These are phyloP conservation scores for Pararge aegeria DNA, from an alignment of 1,140 invertebrate genomes.

Conservation along the genomic window DNA sequence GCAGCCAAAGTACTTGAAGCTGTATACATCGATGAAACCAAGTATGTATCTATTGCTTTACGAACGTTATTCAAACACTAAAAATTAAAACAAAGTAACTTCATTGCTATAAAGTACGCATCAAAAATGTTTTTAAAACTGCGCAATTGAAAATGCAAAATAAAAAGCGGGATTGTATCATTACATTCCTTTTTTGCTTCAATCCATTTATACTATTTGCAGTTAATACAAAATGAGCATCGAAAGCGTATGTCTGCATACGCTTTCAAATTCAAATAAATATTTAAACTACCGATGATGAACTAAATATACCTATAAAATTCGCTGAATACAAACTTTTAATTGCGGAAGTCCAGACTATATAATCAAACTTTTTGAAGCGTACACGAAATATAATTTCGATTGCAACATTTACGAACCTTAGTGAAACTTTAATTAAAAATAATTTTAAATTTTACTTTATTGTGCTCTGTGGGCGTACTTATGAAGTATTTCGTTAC, in stretches of 20 bases:
- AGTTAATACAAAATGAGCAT: too few relatives aligned
- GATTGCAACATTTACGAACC: slow-evolving; percentile 14
- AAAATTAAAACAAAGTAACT: background rate
- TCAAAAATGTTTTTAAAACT: background rate
- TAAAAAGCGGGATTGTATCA: too few relatives aligned
- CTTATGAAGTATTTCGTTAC: background rate
- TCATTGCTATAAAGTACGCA: background rate
- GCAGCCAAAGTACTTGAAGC: slow-evolving; percentile 92
- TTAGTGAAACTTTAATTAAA: background rate
- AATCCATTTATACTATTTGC: too few relatives aligned
- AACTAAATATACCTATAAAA: too few relatives aligned
- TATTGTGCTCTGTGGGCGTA: too few relatives aligned
- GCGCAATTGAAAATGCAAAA: background rate
- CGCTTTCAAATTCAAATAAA: too few relatives aligned
- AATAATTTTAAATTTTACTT: background rate
- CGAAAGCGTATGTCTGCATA: too few relatives aligned
- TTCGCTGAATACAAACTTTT: too few relatives aligned
- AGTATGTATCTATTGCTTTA: slow-evolving; percentile 69
- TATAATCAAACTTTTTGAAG: slow-evolving; percentile 23
- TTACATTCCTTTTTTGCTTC: too few relatives aligned
- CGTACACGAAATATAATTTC: slow-evolving; percentile 5
- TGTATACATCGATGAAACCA: slow-evolving; percentile 93
- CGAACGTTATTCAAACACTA: background rate
- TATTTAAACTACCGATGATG: too few relatives aligned
- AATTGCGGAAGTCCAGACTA: too few relatives aligned